Percentiles rank a stretch among this genome's conserved stretches.
Evolutionary conservation across 2,888 invertebrate species (phyloP).

Genomic region (Agonopterix subpropinquella): DNA sequence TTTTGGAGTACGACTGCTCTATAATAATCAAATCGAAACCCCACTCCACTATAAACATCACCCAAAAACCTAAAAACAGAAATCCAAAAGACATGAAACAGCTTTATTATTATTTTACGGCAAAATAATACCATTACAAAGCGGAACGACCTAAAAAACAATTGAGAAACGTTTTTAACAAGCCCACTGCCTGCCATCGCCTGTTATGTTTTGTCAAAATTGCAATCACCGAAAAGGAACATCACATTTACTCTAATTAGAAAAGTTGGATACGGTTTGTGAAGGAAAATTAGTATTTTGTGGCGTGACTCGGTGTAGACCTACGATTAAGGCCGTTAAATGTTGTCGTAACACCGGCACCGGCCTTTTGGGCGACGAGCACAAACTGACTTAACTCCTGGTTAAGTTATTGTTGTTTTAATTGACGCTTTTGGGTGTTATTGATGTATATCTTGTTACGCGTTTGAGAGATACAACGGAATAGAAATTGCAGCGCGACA

Average conservation of each 20-base stretch:
- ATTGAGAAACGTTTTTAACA: constrained; percentile 5
- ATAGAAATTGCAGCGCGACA: too few species aligned
- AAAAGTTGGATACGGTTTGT: constrained; percentile 65
- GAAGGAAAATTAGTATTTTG: constrained; percentile 66
- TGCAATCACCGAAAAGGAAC: constrained; percentile 49
- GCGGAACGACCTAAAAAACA: background rate
- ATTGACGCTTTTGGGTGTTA: too few species aligned
- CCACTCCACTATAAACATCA: too few species aligned
- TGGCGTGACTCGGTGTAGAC: constrained; percentile 54
- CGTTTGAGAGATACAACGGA: too few species aligned
- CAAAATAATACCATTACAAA: too few species aligned
- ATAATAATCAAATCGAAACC: too few species aligned
- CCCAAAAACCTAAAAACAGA: too few species aligned
- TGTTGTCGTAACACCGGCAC: constrained; percentile 30
- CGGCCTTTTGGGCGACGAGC: constrained; percentile 11
- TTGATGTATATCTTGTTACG: too few species aligned
- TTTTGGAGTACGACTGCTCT: too few species aligned
- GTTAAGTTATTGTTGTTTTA: too few species aligned
- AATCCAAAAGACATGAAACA: too few species aligned
- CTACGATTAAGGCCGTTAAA: constrained; percentile 50
- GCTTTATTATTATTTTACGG: too few species aligned
- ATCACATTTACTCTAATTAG: constrained; percentile 65
- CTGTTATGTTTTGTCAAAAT: constrained; percentile 28
- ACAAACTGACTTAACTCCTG: background rate
- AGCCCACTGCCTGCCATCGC: constrained; percentile 5